Percentiles rank a stretch among this genome's conserved stretches.
Conservation (phyloP, 2,888 invertebrate species). For the Mesorhabditis sp. region DNA sequence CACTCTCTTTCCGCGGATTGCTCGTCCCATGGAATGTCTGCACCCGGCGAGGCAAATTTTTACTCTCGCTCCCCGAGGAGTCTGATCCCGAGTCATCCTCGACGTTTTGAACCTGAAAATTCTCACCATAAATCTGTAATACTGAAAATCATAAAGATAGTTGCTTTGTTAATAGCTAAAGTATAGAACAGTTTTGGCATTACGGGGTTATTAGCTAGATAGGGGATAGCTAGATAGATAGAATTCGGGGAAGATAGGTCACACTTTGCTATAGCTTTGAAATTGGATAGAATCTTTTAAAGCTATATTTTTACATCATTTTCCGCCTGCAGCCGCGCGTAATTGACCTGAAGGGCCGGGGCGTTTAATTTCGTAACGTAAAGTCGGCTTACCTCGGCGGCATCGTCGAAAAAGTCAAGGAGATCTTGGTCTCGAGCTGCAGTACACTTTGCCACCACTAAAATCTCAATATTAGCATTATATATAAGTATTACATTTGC, state of each 20-base stretch:
- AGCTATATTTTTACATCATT: conserved; percentile 1
- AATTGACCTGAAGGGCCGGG: background rate
- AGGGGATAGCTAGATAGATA: no score
- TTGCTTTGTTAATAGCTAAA: background rate
- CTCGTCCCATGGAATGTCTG: conserved; percentile 36
- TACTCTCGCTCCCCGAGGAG: conserved; percentile 10
- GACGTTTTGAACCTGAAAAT: background rate
- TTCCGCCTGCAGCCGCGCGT: background rate
- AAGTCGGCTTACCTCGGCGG: background rate
- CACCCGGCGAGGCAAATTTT: conserved; percentile 23
- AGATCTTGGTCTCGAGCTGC: background rate
- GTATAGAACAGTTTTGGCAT: background rate
- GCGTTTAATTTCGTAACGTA: no score
- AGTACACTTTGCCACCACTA: background rate
- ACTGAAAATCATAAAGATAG: background rate
- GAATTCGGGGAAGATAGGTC: no score
- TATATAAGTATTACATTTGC: no score
- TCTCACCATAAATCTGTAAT: background rate
- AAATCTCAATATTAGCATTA: no score
- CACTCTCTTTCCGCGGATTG: conserved; percentile 6
- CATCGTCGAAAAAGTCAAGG: background rate
- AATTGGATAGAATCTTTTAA: conserved; percentile 1
- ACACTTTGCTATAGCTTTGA: background rate
- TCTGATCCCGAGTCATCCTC: conserved; percentile 12
- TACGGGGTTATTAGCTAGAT: no score